These are phyloP conservation scores for Acanthacorydalis orientalis DNA, from an alignment of 2,888 invertebrate species.

Conservation along the genomic window DNA sequence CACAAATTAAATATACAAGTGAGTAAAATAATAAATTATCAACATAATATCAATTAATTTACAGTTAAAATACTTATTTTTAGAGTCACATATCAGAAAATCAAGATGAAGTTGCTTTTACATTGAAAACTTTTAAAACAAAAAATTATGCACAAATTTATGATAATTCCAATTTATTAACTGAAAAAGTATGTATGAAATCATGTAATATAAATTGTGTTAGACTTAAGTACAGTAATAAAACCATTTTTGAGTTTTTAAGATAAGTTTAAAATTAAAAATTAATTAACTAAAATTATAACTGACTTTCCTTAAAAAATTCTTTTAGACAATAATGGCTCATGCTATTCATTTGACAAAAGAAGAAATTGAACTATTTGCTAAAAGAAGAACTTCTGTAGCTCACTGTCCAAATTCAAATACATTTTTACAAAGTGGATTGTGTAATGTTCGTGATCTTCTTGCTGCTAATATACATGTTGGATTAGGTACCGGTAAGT, in stretches of 20 bases:
- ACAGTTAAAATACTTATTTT: slow-evolving; percentile 15
- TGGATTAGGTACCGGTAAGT: slow-evolving; percentile 70
- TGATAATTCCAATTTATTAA: slow-evolving; percentile 53
- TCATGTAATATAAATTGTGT: neutral
- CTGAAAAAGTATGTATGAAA: slow-evolving; percentile 41
- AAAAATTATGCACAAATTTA: slow-evolving; percentile 55
- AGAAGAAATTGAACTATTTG: slow-evolving; percentile 47
- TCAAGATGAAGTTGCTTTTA: slow-evolving; percentile 47
- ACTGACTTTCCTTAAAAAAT: no score
- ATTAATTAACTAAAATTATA: no score
- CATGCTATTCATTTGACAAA: slow-evolving; percentile 64
- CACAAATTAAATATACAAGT: slow-evolving; percentile 62
- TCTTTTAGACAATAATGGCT: slow-evolving; percentile 55
- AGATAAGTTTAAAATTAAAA: no score
- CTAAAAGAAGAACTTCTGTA: slow-evolving; percentile 43
- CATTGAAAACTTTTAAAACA: slow-evolving; percentile 21
- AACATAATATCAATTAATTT: neutral
- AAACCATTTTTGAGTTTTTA: no score
- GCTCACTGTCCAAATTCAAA: slow-evolving; percentile 84
- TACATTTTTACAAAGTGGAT: slow-evolving; percentile 59
- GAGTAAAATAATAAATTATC: slow-evolving; percentile 9
- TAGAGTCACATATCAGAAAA: slow-evolving; percentile 82
- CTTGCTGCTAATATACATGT: slow-evolving; percentile 47
- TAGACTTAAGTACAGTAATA: no score
- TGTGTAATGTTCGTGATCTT: slow-evolving; percentile 58